Conservation (phyloP, 1,140 invertebrate genomes). For the Ips nitidus region DNA sequence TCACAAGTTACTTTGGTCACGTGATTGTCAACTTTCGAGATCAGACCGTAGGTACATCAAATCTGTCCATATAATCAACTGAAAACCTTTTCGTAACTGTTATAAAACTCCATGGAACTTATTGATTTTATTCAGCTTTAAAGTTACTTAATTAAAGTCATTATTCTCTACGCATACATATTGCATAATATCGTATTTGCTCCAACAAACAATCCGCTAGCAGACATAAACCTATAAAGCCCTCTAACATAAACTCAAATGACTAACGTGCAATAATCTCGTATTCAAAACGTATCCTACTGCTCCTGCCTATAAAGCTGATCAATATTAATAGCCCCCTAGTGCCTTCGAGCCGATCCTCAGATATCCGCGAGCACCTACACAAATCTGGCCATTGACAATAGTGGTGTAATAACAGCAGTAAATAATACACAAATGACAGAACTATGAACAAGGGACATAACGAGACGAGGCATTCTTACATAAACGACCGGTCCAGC, state of each 20-base stretch:
- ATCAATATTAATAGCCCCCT: neutral
- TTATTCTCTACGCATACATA: too few relatives aligned
- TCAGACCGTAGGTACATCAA: too few relatives aligned
- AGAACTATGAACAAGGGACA: conserved; percentile 24
- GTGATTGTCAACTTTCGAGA: too few relatives aligned
- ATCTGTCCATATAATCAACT: too few relatives aligned
- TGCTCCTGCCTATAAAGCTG: neutral
- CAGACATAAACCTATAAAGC: too few relatives aligned
- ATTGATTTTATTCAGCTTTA: too few relatives aligned
- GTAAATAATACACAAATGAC: conserved; percentile 33
- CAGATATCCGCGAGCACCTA: conserved; percentile 22
- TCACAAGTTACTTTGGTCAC: too few relatives aligned
- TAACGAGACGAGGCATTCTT: conserved; percentile 35
- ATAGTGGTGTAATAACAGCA: conserved; percentile 22
- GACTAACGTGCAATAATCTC: neutral
- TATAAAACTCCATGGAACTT: too few relatives aligned
- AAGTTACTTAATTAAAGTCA: too few relatives aligned
- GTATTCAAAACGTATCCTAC: neutral
- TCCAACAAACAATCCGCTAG: too few relatives aligned
- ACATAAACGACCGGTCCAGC: conserved; percentile 36
- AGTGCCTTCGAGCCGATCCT: conserved; percentile 1
- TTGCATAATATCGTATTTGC: too few relatives aligned
- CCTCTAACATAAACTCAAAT: neutral
- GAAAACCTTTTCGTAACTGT: too few relatives aligned
- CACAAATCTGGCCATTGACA: conserved; percentile 18